Evolutionary conservation across 2,113 vertebrate species (phyloP), one percentile per base, ranked within the genome.

Genomic region (Melanocharis versteri): DNA sequence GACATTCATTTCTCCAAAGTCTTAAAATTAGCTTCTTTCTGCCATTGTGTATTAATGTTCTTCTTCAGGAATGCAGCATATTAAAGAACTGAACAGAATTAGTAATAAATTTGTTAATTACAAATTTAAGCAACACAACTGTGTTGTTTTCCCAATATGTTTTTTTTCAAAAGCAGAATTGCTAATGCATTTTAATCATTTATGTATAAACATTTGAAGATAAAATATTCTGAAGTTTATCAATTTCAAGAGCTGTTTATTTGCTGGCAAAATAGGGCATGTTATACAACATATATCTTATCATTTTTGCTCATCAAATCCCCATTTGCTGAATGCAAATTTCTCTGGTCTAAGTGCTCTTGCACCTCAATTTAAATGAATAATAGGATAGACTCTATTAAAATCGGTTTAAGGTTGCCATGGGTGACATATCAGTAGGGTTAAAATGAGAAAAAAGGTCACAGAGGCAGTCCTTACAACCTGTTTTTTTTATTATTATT

Each of bases 21-120:
- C 98, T 98, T 98, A 98, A 98, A 98, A 98, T 98, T 98, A 98
- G 98, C 98, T 98, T 98, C 98, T 98, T 98, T 98, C 98, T 98
- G 98, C 98, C 97, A 98, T 98, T 98, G 98, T 98, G 98, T 98
- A 98, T 98, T 98, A 98, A 98, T 98, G 98, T 98, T 98, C 98
- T 98, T 98, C 97, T 98, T 98, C 98, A 98, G 98, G 98, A 98
- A 98, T 98, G 97, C 97, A 98, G 98, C 98, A 98, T 98, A 98
- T 98, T 98, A 98, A 98, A 98, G 98, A 98, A 98, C 98, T 97
- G 98, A 98, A 97, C 98, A 98, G 98, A 98, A 98, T 98, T 98
- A 98, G 98, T 98, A 98, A 98, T 99, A 99, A 98, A 99, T 98
- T 98, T 98, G 98, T 98, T 98, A 98, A 98, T 99, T 99, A 99